Conservation (phyloP, 1,140 invertebrate species). For the Scaptomyza montana region DNA sequence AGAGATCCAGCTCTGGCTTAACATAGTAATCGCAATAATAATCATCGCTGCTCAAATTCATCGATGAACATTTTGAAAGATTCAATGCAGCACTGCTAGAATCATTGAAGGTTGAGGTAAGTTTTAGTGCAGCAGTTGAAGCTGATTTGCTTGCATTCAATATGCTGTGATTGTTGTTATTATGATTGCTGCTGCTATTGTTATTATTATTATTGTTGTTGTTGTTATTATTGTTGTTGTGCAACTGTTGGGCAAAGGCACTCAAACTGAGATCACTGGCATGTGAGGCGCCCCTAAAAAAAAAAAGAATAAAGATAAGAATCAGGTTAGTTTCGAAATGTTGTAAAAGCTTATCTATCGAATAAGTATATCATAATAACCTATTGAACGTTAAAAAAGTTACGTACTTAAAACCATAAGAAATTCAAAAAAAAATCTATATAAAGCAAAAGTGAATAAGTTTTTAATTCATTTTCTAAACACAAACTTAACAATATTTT, state of each 20-base stretch:
- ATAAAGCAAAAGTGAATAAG: no score
- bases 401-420: no score
- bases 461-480: no score
- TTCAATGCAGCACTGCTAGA: slow-evolving; percentile 62
- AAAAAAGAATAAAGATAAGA: neutral
- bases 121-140: slow-evolving; percentile 34
- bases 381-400: no score
- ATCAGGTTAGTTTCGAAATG: neutral
- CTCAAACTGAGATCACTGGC: slow-evolving; percentile 69
- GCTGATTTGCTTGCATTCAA: slow-evolving; percentile 49
- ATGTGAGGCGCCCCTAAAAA: slow-evolving; percentile 71
- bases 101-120: slow-evolving; percentile 65
- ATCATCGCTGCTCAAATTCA: slow-evolving; percentile 66
- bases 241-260: slow-evolving; percentile 62
- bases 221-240: slow-evolving; percentile 60
- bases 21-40: slow-evolving; percentile 72
- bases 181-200: slow-evolving; percentile 35
- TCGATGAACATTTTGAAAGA: slow-evolving; percentile 69
- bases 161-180: slow-evolving; percentile 57
- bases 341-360: no score
- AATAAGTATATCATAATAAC: no score
- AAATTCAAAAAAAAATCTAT: no score
- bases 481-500: no score
- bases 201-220: slow-evolving; percentile 16
- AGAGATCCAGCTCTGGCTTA: slow-evolving; percentile 75